phyloP scores from a whole-genome alignment of 2,888 invertebrate genomes.

The Tenodera sinensis region DNA sequence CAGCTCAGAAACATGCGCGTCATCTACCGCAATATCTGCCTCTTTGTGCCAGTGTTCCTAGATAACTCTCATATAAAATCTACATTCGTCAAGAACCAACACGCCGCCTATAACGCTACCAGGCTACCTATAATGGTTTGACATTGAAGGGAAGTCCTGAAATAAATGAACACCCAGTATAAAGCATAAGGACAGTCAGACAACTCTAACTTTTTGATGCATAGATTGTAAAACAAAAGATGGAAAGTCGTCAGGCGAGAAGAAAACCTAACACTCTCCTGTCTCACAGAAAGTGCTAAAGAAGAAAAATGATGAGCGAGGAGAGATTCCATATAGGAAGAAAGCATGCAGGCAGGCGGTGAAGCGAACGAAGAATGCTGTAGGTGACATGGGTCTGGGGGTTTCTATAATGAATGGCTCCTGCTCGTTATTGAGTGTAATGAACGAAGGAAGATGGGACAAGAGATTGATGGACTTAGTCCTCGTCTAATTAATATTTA shows the following conservation, averaged over 20 bases:
- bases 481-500: background rate
- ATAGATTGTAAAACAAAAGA: background rate
- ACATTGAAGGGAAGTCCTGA: too few relatives aligned
- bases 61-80: too few relatives aligned
- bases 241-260: background rate
- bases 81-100: too few relatives aligned
- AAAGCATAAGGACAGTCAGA: too few relatives aligned
- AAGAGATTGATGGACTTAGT: background rate
- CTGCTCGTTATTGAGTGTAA: background rate
- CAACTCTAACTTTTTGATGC: too few relatives aligned
- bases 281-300: background rate
- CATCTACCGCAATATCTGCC: too few relatives aligned
- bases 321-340: background rate
- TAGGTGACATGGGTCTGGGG: background rate
- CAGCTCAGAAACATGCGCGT: too few relatives aligned
- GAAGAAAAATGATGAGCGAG: background rate
- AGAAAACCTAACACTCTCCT: background rate
- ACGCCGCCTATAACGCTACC: too few relatives aligned
- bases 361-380: background rate
- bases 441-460: background rate
- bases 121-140: too few relatives aligned
- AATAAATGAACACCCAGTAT: too few relatives aligned
- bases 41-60: too few relatives aligned
- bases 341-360: background rate
- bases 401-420: background rate